Percentiles rank a stretch among this genome's conserved stretches.
These are phyloP conservation scores for Seladonia tumulorum DNA, from an alignment of 2,888 invertebrate genomes.

Conservation along the genomic window DNA sequence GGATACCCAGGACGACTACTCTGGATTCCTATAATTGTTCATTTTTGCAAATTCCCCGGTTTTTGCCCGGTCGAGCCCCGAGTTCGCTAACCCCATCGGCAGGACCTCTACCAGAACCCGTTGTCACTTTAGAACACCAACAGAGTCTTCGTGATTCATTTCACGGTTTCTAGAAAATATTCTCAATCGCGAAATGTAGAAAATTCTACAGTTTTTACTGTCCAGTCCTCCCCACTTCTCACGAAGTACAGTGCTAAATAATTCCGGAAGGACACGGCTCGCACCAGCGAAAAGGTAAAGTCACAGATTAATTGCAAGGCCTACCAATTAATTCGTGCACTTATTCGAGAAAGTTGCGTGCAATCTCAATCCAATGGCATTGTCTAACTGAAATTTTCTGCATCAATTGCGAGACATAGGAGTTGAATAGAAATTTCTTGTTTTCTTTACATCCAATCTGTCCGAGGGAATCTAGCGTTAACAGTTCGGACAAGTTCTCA, in stretches of 20 bases:
- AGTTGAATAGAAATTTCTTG: too few relatives aligned
- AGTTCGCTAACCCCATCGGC: conserved; percentile 71
- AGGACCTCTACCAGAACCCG: conserved; percentile 31
- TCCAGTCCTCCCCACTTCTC: background rate
- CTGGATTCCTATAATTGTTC: conserved; percentile 84
- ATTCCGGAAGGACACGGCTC: too few relatives aligned
- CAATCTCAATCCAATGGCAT: too few relatives aligned
- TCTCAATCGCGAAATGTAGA: background rate
- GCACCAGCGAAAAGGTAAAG: too few relatives aligned
- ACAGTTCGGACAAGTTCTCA: background rate
- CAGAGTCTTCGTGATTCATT: background rate
- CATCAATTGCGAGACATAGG: too few relatives aligned
- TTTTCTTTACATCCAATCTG: too few relatives aligned
- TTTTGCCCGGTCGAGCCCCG: conserved; percentile 72
- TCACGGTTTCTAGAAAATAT: background rate
- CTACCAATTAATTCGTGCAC: too few relatives aligned
- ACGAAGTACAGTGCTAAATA: background rate
- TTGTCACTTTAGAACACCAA: conserved; percentile 30
- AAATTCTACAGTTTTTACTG: background rate
- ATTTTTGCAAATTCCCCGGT: conserved; percentile 83
- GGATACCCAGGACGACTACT: conserved; percentile 73
- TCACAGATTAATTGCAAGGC: too few relatives aligned
- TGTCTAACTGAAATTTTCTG: too few relatives aligned
- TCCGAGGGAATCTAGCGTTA: too few relatives aligned
- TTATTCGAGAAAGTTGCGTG: fast-evolving